These are phyloP conservation scores for Cacoxenus indagator DNA, from an alignment of 2,888 invertebrate species.

Conservation along the genomic window DNA sequence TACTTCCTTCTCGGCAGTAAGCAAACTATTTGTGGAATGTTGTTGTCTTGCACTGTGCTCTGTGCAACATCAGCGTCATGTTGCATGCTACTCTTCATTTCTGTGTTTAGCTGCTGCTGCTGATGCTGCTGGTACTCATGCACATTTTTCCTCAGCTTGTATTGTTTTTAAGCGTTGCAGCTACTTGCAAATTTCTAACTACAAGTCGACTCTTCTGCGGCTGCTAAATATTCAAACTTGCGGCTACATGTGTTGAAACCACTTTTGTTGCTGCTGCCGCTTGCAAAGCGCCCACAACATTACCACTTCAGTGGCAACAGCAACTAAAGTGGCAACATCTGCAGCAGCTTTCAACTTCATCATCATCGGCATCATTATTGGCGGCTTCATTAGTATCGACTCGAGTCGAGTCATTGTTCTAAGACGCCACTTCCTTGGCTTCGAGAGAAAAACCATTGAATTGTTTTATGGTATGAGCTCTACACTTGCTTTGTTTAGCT, in stretches of 20 bases:
- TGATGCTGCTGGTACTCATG: background rate
- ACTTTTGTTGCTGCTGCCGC: background rate
- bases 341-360: constrained; percentile 10
- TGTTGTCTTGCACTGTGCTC: constrained; percentile 31
- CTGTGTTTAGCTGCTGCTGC: background rate
- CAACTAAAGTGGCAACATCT: background rate
- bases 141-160: background rate
- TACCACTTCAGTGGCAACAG: background rate
- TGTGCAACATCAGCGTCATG: background rate
- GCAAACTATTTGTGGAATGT: constrained; percentile 48
- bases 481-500: constrained; percentile 23
- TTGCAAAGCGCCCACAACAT: background rate
- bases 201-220: background rate
- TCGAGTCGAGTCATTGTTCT: background rate
- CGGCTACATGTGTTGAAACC: background rate
- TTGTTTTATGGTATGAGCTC: constrained; percentile 35
- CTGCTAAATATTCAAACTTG: background rate
- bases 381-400: background rate
- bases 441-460: no score
- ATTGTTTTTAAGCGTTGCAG: background rate
- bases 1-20: constrained; percentile 36
- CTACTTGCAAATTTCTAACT: background rate
- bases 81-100: background rate
- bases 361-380: background rate
- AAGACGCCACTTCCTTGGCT: constrained; percentile 42